Evolutionary conservation across 2,888 invertebrate species (phyloP), one percentile per base, ranked within the genome.

Genomic region (Notocelia uddmanniana): DNA sequence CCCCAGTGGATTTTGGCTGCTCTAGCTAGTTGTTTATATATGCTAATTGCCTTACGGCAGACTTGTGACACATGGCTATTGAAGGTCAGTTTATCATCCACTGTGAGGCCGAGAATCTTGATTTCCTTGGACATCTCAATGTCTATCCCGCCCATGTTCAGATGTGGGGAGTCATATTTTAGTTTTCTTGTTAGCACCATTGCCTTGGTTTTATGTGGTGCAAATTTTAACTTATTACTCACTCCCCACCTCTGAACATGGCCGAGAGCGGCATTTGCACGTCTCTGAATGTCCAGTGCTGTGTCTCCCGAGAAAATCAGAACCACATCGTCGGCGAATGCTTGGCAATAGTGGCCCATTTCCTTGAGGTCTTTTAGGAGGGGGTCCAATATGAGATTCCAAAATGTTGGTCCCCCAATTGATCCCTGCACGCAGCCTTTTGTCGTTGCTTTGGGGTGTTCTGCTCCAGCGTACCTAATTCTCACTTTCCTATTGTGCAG

Each of bases 341-440:
- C n/a, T n/a, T 48, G 48, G 6, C 1, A 1, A n/a, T 48, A 48
- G 48, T 48, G 6, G 5, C 48, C 48, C n/a, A 1, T n/a, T 3
- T 6, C n/a, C 2, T 48, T n/a, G n/a, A 48, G 1, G 8, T 48
- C n/a, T n/a, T 48, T 9, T 6, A 48, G 6, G n/a, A 48, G 48
- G 1, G 48, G 48, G 48, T 48, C 48, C n/a, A 48, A n/a, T 0
- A 48, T 10, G 15, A 48, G 48, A n/a, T 48, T 48, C 48, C 48
- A 48, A 2, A 48, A n/a, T 13, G n/a, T 48, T 1, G 48, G 48
- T 1, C 48, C 48, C 1, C 48, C 48, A n/a, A 48, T 48, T 2
- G 48, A 48, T 3, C 54, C 54, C 13, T 54, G 54, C 9, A 55
- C 26, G 26, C 55, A 55, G 15, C 55, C 55, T n/a, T 55, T 55